Percentiles rank a stretch among this genome's conserved stretches.
phyloP scores from a whole-genome alignment of 2,797 vertebrate genomes.

The Chrosomus eos region DNA sequence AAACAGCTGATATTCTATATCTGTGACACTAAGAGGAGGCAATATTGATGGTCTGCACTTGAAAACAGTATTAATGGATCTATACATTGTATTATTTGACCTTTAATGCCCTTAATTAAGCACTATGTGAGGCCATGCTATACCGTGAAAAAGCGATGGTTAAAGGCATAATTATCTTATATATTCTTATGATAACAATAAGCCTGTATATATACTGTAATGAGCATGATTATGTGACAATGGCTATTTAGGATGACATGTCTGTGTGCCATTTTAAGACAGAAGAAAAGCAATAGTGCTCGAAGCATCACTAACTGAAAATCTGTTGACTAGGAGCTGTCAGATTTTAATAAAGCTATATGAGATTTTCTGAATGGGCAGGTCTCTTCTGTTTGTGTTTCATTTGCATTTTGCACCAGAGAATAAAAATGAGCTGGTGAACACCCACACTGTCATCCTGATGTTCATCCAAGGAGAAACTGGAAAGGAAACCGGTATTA shows the following conservation, averaged over 20 bases:
- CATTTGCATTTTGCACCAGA: conserved; percentile 23
- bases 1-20: background rate
- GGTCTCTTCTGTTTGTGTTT: conserved; percentile 8
- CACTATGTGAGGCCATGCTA: background rate
- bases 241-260: background rate
- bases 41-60: background rate
- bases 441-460: conserved; percentile 26
- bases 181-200: background rate
- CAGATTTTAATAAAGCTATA: conserved; percentile 5
- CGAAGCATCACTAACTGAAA: background rate
- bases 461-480: conserved; percentile 22
- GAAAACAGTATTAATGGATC: background rate
- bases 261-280: background rate
- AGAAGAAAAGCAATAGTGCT: background rate
- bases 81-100: background rate
- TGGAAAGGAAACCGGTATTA: background rate
- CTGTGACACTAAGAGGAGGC: background rate
- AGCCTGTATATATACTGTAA: background rate
- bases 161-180: background rate
- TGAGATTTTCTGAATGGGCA: background rate
- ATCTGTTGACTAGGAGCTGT: background rate
- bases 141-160: background rate
- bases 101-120: background rate
- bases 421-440: conserved; percentile 25
- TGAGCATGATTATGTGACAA: background rate